These are phyloP conservation scores for Eptesicus fuscus DNA, from an alignment of 2,113 vertebrate genomes.

Conservation along the genomic window DNA sequence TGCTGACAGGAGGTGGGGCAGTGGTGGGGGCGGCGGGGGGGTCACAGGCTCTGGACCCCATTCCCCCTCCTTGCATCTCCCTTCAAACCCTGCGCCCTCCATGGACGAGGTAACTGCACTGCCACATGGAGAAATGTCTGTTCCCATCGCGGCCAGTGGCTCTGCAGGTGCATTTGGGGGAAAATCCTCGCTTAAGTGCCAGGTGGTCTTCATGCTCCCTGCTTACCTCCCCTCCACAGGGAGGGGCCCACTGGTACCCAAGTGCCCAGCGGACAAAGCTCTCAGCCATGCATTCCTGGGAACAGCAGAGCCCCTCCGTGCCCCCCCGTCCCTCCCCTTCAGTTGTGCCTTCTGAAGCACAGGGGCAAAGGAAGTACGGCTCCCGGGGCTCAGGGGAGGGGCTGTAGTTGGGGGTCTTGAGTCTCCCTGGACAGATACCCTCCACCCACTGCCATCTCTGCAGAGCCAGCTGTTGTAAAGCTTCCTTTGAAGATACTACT, in stretches of 20 bases:
- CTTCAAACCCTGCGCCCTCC: neutral
- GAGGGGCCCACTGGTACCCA: neutral
- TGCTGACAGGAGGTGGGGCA: neutral
- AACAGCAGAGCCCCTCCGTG: too few species aligned
- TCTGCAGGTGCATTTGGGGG: neutral
- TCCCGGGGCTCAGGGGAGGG: neutral
- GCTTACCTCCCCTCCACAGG: neutral
- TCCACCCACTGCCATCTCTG: neutral
- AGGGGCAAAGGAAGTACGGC: neutral
- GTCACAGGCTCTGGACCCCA: neutral
- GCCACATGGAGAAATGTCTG: neutral
- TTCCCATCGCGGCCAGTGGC: neutral
- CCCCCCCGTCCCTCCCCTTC: rapidly evolving
- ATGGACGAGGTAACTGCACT: too few species aligned
- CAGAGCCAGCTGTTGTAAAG: neutral
- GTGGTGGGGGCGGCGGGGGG: neutral
- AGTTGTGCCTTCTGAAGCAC: neutral
- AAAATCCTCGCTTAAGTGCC: rapidly evolving
- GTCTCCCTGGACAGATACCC: neutral
- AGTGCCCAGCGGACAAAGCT: neutral
- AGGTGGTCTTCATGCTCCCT: neutral
- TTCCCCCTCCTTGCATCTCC: neutral
- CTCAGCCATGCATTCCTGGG: neutral
- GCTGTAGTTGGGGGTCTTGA: rapidly evolving
- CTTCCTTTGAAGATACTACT: neutral